Base-by-base conservation (phyloP, 2,113 vertebrate genomes). In the Sterrhoptilus dennistouni region DNA sequence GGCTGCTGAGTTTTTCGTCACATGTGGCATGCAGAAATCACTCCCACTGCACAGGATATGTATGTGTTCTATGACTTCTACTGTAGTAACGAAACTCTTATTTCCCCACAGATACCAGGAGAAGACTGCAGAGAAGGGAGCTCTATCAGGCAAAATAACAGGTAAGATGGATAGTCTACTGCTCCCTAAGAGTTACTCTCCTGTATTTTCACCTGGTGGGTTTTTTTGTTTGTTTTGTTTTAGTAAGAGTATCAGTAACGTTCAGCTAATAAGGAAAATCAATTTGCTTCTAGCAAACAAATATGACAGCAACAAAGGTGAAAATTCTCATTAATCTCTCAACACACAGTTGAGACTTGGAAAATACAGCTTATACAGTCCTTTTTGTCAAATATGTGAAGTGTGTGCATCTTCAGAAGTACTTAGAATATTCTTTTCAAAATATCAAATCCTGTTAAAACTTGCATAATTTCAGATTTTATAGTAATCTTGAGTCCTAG, bases 201-300 rank as follows among this genome's bases (percentile, higher is more conserved):
- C 53, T 63, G 21, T 40, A 52, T 78, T 93, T 95, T 72, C 56
- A 91, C 29, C 21, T 18, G 21, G 4, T 14, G 21, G 3, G 0
- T 16, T 21, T 75, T 74, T 81, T 60, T 17, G 15, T 70, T 87
- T 89, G 44, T 28, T 72, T 53, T 61, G 5, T 42, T 87, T 78
- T 42, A 75, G 5, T 74, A 59, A 29, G 28, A 21, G 22, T 64
- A 93, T 74, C n/a, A 45, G 36, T 65, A 64, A 72, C 19, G 5
- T 49, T 64, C 57, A 79, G 36, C 52, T 93, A 95, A 72, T 65
- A 80, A 70, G 21, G 14, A 77, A 90, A 86, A 81, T 22, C 61
- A 72, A 5, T 68, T 81, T 82, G 21, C 61, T 89, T 87, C 81
- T 65, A 69, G 69, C 31, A 94, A 86, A 92, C 9, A 90, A 93